Evolutionary conservation across 2,888 invertebrate species (phyloP).

Genomic region (Polyommatus iphigenia): DNA sequence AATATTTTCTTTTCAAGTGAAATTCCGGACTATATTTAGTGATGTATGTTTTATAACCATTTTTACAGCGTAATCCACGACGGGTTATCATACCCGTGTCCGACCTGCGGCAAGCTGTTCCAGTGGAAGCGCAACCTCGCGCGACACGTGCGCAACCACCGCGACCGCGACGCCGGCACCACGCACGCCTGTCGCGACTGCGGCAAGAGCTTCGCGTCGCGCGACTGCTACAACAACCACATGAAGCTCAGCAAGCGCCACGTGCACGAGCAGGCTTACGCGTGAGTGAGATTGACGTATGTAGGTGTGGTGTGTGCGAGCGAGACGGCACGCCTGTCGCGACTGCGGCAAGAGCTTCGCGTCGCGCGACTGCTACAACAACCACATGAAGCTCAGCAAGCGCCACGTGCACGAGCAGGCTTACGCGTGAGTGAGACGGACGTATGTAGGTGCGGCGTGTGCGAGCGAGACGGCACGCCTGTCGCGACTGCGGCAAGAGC

Average conservation of each 20-base stretch:
- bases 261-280: slow-evolving; percentile 57
- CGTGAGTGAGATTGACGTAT: slow-evolving; percentile 50
- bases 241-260: slow-evolving; percentile 68
- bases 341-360: slow-evolving; percentile 64
- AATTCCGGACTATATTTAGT: too few relatives aligned
- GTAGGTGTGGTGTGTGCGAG: slow-evolving; percentile 45
- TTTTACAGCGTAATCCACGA: slow-evolving; percentile 65
- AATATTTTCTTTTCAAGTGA: too few relatives aligned
- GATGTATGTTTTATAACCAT: too few relatives aligned
- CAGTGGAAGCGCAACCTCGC: slow-evolving; percentile 73
- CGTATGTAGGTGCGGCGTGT: too few relatives aligned
- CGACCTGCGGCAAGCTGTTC: slow-evolving; percentile 69
- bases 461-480: slow-evolving; percentile 60
- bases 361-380: too few relatives aligned
- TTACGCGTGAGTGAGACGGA: slow-evolving; percentile 54
- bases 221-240: slow-evolving; percentile 71
- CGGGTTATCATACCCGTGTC: slow-evolving; percentile 66
- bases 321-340: slow-evolving; percentile 57
- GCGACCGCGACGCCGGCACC: slow-evolving; percentile 59
- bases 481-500: slow-evolving; percentile 43
- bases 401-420: slow-evolving; percentile 60
- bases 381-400: slow-evolving; percentile 65
- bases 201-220: slow-evolving; percentile 62
- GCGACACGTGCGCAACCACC: slow-evolving; percentile 64
- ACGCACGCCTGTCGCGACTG: slow-evolving; percentile 61